Evolutionary conservation across 92 coral and sea anemone species (phyloP), one percentile per base, ranked within the genome.

Genomic region (Heliopora coerulea): DNA sequence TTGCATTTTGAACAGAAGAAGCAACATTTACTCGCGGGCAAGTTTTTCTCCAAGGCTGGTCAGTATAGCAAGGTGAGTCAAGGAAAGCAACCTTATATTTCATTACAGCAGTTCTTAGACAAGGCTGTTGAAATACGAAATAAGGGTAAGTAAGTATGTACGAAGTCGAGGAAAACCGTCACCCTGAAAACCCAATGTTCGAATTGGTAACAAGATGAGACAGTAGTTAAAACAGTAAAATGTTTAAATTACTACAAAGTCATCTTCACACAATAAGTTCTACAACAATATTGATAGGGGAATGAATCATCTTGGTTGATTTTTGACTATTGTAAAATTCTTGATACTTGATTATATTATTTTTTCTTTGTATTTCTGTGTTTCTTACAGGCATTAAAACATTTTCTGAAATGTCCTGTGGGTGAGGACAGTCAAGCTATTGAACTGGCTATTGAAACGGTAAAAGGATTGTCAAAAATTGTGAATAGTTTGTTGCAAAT

Each of bases 1-100:
- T 20, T 95, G 86, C 91, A 95, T 80, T 95, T 95, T 78, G 99
- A 95, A 63, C 91, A 95, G 63, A 91, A 95, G 73, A 95, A 95
- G 54, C 91, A 90, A 33, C 78, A 95, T 82, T 90, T 95, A 73
- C 70, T 90, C 62, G 96, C 99, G 19, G 99, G 99, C 37, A 95
- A 90, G 82, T 95, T 95, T 80, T 95, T 88, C 75, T 83, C 89
- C 24, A 95, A 87, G 67, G 80, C 91, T 15, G 75, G 83, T 3
- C 99, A 95, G 64, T 84, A 87, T 57, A 80, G 74, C 41, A 95
- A 90, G 89, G 99, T 90, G 61, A 49, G 85, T 24, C 14, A 10
- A 0, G 12, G 35, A 7, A 46, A 6, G 17, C 12, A 46, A 46
- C 52, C 14, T 15, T 10, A 46, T 46, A 46, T 8, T 46, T 46